phyloP scores from a whole-genome alignment of 2,113 vertebrate species.

The Puma concolor region DNA sequence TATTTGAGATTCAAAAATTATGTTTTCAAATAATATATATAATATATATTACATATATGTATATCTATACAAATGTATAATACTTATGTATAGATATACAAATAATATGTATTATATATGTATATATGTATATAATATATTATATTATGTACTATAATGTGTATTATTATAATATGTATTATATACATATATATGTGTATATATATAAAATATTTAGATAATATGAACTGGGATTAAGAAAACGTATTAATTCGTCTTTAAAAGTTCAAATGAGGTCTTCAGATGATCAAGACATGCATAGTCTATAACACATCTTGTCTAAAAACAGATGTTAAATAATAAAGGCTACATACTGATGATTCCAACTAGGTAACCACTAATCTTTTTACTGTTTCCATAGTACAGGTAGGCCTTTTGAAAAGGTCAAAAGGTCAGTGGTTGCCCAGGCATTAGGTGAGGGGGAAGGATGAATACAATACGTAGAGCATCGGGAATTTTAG shows the following conservation, averaged over 20 bases:
- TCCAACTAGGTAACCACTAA: not conserved
- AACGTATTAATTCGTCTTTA: not conserved
- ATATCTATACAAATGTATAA: no score
- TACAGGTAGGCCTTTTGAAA: not conserved
- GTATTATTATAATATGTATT: not conserved
- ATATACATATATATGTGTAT: no score
- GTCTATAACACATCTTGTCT: not conserved
- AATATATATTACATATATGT: not conserved
- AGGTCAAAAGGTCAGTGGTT: not conserved
- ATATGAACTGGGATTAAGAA: not conserved
- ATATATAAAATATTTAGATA: not conserved
- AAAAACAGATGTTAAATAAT: not conserved
- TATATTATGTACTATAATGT: not conserved
- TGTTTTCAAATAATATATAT: not conserved
- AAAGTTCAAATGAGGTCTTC: not conserved
- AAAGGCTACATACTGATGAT: not conserved
- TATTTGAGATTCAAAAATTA: not conserved
- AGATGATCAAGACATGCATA: not conserved
- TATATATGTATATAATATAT: not conserved
- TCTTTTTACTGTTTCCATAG: not conserved
- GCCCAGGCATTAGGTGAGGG: not conserved
- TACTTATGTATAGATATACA: no score
- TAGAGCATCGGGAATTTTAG: not conserved
- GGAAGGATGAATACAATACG: not conserved
- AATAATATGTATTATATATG: not conserved